These are phyloP conservation scores for Hirundichthys speculiger DNA, from an alignment of 2,113 vertebrate species.

Conservation along the genomic window DNA sequence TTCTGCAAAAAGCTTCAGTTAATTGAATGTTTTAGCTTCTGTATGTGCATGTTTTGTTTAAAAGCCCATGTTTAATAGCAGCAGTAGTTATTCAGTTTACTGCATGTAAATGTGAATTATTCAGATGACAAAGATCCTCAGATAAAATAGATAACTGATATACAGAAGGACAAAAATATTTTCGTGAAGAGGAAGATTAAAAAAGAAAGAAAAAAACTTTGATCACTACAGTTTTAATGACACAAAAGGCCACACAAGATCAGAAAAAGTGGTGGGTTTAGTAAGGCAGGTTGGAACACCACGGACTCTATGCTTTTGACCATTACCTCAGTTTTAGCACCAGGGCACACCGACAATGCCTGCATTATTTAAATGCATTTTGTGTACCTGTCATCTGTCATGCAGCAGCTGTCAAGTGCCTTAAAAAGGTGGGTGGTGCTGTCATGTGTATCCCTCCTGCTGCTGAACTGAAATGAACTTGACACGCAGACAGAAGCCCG, in stretches of 20 bases:
- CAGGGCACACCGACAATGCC: conserved; percentile 18
- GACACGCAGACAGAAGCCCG: conserved; percentile 57
- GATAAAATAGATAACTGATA: conserved; percentile 42
- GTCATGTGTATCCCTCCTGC: conserved; percentile 36
- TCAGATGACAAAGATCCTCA: conserved; percentile 45
- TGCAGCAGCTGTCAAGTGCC: conserved; percentile 61
- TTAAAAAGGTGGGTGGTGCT: conserved; percentile 73
- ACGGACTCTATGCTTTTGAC: conserved; percentile 11
- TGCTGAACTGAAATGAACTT: conserved; percentile 70
- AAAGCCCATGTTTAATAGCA: conserved; percentile 6
- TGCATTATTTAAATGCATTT: conserved; percentile 78
- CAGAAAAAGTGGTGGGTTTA: conserved; percentile 10
- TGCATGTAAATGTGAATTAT: conserved; percentile 32
- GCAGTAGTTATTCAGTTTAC: too few relatives aligned
- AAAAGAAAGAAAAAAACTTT: not conserved
- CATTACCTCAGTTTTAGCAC: conserved; percentile 24
- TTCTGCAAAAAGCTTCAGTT: conserved; percentile 21
- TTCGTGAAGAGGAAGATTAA: conserved; percentile 34
- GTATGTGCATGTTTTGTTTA: conserved; percentile 8
- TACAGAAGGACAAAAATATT: not conserved
- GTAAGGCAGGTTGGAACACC: conserved; percentile 12
- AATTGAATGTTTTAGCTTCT: conserved; percentile 27
- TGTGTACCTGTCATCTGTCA: conserved; percentile 76
- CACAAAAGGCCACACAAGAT: not conserved
- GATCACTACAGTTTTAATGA: not conserved